Evolutionary conservation across 1,140 invertebrate species (phyloP), one percentile per base, ranked within the genome.

Genomic region (Drosophila ironensis): DNA sequence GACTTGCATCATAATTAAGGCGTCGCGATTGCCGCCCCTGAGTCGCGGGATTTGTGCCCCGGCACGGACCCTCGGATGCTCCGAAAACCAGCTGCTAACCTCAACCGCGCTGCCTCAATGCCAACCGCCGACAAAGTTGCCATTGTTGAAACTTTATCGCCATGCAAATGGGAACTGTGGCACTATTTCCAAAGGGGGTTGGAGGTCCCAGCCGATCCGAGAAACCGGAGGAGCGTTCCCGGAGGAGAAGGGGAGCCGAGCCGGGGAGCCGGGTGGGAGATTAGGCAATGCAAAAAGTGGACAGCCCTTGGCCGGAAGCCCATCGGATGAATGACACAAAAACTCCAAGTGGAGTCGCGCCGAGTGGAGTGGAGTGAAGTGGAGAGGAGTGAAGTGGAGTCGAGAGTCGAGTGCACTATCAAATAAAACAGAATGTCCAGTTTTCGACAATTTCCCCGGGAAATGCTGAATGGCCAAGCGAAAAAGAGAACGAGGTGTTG

Each of bases 21-120:
- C 48, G 33, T 63, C 63, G 63, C 77, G 64, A 82, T 73, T 84
- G 57, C 56, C 53, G 61, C 40, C 57, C 45, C 77, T 82, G 78
- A 82, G 78, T 73, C 77, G 48, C 5, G 19, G 37, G 41, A 84
- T 82, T 82, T 78, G 78, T 78, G 77, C 41, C 69, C 6, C 42
- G 73, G 50, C 77, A 82, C 77, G 77, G 50, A 81, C 1, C n/a
- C 40, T 45, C 30, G 17, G 3, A 41, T 1, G 1, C 11, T 6
- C 3, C 8, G 14, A 3, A 16, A 12, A 28, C 22, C 56, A 60
- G 56, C 56, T 63, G 56, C 54, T 16, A 17, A 61, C 20, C 40
- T 24, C 59, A 61, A 63, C 60, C 56, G 61, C 56, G 59, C 42
- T 42, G 37, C 57, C 60, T 63, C 60, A 63, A 61, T 47, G 56